Conservation (phyloP, 2,888 invertebrate species). For the Melanargia galathea region DNA sequence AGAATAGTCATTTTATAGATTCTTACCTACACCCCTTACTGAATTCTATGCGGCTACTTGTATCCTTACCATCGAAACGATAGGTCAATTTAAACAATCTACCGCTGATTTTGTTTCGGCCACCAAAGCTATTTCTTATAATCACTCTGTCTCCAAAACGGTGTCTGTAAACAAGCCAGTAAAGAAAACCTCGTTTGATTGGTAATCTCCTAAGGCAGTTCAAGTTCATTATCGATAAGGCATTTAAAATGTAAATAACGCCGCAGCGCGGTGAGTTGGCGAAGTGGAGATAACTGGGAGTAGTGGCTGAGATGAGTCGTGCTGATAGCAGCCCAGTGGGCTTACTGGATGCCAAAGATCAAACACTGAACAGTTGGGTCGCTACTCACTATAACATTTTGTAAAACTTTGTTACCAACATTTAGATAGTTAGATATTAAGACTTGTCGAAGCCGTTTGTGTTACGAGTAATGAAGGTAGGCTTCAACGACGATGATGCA, state of each 20-base stretch:
- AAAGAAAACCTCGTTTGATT: conserved; percentile 15
- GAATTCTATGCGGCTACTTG: no score
- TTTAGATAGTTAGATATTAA: no score
- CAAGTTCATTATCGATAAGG: conserved; percentile 31
- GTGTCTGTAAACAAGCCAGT: background rate
- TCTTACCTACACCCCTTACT: background rate
- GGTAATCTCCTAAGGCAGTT: conserved; percentile 7
- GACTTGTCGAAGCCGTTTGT: no score
- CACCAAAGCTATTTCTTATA: background rate
- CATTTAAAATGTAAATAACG: conserved; percentile 40
- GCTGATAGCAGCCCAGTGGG: conserved; percentile 36
- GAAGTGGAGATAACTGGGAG: conserved; percentile 41
- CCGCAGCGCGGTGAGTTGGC: conserved; percentile 40
- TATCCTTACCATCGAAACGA: no score
- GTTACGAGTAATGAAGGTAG: no score
- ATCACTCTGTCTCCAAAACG: background rate
- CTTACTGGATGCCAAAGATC: conserved; percentile 31
- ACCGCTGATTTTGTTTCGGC: no score
- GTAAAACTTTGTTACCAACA: background rate
- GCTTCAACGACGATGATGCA: no score
- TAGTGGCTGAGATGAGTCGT: conserved; percentile 36
- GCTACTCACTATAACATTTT: no score
- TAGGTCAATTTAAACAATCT: no score
- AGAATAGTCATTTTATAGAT: background rate
- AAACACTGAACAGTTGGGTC: conserved; percentile 4